Evolutionary conservation across 2,797 vertebrate genomes (phyloP).

Genomic region (Apogon talboti): DNA sequence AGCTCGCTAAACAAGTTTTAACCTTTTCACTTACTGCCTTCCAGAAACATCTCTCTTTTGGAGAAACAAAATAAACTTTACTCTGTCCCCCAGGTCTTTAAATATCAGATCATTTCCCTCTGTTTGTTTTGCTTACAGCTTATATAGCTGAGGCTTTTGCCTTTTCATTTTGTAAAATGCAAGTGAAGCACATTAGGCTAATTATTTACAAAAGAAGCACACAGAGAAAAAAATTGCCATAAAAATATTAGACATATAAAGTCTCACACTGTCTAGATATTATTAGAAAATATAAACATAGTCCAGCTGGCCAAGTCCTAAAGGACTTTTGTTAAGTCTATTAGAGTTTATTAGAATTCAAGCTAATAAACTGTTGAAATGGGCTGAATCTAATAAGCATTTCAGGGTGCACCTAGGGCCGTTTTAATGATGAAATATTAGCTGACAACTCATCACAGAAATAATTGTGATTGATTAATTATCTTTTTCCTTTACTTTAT

Average conservation of each 20-base stretch:
- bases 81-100: neutral
- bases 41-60: constrained; percentile 1
- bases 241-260: constrained; percentile 18
- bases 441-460: too few species aligned
- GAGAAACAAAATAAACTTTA: constrained; percentile 8
- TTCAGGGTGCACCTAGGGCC: too few species aligned
- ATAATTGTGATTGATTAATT: too few species aligned
- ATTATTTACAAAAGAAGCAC: constrained; percentile 38
- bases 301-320: neutral
- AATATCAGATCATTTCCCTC: constrained; percentile 21
- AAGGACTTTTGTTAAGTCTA: neutral
- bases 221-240: constrained; percentile 24
- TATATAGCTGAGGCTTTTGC: constrained; percentile 26
- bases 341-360: neutral
- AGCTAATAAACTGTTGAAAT: constrained; percentile 3
- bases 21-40: constrained; percentile 2
- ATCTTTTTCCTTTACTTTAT: too few species aligned
- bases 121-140: constrained; percentile 32
- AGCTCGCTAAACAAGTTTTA: neutral
- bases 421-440: too few species aligned
- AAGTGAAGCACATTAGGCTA: constrained; percentile 37
- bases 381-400: constrained; percentile 4
- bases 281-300: constrained; percentile 20
- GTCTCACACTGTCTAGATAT: neutral
- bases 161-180: constrained; percentile 45